A percentile compares a stretch with the other conserved stretches of the same genome.
Evolutionary conservation across 2,888 invertebrate genomes (phyloP).

Genomic region (Eilema caniola): DNA sequence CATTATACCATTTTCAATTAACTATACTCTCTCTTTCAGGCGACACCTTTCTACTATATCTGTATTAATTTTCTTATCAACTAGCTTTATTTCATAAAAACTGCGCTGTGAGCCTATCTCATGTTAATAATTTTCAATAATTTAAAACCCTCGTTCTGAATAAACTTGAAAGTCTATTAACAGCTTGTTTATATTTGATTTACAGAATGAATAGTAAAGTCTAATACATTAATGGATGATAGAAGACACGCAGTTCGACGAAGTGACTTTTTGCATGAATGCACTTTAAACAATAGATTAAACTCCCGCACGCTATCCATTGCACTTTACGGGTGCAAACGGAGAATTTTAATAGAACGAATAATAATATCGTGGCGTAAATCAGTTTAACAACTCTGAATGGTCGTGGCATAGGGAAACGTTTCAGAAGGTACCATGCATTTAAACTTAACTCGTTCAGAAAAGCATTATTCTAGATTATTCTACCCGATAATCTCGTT

Average conservation of each 20-base stretch:
- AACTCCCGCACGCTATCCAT: slow-evolving; percentile 41
- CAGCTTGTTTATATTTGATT: slow-evolving; percentile 62
- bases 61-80: background rate
- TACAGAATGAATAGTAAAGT: slow-evolving; percentile 63
- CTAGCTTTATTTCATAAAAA: background rate
- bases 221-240: slow-evolving; percentile 69
- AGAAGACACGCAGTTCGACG: slow-evolving; percentile 65
- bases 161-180: background rate
- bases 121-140: background rate
- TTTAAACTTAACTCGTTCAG: slow-evolving; percentile 40
- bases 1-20: no score
- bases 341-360: slow-evolving; percentile 39
- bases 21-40: background rate
- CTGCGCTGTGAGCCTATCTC: no score
- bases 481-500: slow-evolving; percentile 4
- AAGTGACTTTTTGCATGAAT: slow-evolving; percentile 48
- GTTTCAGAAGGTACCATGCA: slow-evolving; percentile 33
- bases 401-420: slow-evolving; percentile 36
- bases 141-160: slow-evolving; percentile 7
- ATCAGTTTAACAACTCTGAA: slow-evolving; percentile 51
- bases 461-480: slow-evolving; percentile 37
- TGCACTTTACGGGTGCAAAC: slow-evolving; percentile 43
- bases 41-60: background rate
- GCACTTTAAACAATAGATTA: slow-evolving; percentile 42
- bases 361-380: slow-evolving; percentile 48